Evolutionary conservation across 2,888 invertebrate species (phyloP), one percentile per base, ranked within the genome.

Genomic region (Myopa testacea): DNA sequence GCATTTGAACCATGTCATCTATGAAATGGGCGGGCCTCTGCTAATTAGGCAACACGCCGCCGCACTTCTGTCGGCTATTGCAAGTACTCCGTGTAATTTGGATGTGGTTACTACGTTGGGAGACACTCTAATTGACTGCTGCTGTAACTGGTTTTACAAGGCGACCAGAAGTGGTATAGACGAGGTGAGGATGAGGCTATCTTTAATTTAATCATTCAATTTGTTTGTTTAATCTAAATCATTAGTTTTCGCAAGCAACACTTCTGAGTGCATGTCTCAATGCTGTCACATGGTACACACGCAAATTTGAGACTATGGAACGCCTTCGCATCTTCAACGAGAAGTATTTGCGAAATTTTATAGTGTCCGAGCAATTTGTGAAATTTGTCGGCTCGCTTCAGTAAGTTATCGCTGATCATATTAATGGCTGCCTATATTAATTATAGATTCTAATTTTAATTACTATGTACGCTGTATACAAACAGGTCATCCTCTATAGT

Each of bases 21-120:
- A 87, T 78, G 86, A 88, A 75, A 82, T 85, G 82, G 88, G 87
- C 82, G 87, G 87, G 63, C 84, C 88, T 52, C 85, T 84, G 78
- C 81, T 90, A 58, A 85, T 89, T 73, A 84, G 88, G 19, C 89
- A 89, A 80, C 90, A 90, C 86, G 89, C 89, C 82, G 83, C 89
- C 58, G 88, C 89, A 8, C 70, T 90, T 60, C 76, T 90, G 14
- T 83, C 84, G 34, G 85, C 85, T 37, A 84, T 88, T 80, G 82
- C 85, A 72, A 85, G 86, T 63, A 85, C 84, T 45, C 81, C 81
- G 7, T 84, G 83, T 55, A 84, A 86, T 10, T 80, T 84, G 67
- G 88, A 89, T 79, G 83, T 83, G 34, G 84, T 83, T 19, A 79
- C 84, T 40, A 74, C 86, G 6, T 79, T 89, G 69, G 80, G 86